Evolutionary conservation across 2,888 invertebrate species (phyloP).

Genomic region (Panopea generosa): DNA sequence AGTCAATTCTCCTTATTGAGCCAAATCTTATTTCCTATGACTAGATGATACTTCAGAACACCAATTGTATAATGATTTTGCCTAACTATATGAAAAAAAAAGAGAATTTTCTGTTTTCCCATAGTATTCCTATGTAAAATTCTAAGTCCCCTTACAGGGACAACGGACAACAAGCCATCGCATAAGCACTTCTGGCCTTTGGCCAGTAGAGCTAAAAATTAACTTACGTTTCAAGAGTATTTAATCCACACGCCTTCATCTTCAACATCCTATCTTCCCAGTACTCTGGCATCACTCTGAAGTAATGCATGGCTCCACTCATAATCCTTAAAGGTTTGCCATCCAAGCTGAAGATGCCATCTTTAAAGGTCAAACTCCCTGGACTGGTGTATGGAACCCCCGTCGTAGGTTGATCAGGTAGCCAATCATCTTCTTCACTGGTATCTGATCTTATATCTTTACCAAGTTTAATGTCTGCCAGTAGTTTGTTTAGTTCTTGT

Average conservation of each 20-base stretch:
- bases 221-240: slow-evolving; percentile 82
- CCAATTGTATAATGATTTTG: too few relatives aligned
- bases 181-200: too few relatives aligned
- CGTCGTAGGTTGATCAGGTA: neutral
- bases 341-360: slow-evolving; percentile 74
- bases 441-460: neutral
- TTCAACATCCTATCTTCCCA: slow-evolving; percentile 81
- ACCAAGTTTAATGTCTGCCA: slow-evolving; percentile 6
- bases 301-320: slow-evolving; percentile 83
- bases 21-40: too few relatives aligned
- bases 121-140: too few relatives aligned
- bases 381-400: slow-evolving; percentile 21
- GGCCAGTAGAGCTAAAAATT: too few relatives aligned
- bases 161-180: too few relatives aligned
- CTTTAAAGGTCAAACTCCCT: slow-evolving; percentile 61
- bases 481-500: slow-evolving; percentile 8
- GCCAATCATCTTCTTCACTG: neutral
- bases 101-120: too few relatives aligned
- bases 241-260: slow-evolving; percentile 81
- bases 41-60: too few relatives aligned
- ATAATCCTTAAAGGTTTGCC: slow-evolving; percentile 75
- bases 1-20: too few relatives aligned
- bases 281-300: slow-evolving; percentile 78
- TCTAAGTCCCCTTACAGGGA: too few relatives aligned
- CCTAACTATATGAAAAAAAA: too few relatives aligned